phyloP scores from a whole-genome alignment of 2,888 invertebrate species.

The Candidula unifasciata region DNA sequence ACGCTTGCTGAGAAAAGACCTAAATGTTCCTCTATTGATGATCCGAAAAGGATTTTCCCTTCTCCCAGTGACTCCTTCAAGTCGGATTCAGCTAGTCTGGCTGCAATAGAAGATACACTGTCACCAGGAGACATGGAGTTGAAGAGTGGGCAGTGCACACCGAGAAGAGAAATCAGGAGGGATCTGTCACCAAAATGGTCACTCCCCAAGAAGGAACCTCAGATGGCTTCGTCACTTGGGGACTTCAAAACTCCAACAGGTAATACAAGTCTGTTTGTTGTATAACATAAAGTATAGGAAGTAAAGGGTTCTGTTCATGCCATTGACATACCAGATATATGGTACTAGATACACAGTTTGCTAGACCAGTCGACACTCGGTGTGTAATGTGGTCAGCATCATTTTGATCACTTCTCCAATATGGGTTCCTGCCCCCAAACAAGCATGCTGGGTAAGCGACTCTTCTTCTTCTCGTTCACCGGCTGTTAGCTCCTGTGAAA shows the following conservation, averaged over 20 bases:
- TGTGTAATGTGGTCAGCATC: no score
- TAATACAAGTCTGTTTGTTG: neutral
- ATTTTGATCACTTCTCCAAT: no score
- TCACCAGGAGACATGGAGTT: conserved; percentile 49
- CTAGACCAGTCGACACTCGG: no score
- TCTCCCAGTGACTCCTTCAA: conserved; percentile 59
- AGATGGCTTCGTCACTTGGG: conserved; percentile 4
- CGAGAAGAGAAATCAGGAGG: conserved; percentile 44
- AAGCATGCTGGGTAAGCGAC: no score
- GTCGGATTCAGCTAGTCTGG: conserved; percentile 53
- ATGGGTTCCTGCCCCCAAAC: no score
- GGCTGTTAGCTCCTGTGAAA: no score
- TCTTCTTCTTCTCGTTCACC: no score
- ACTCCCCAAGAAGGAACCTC: conserved; percentile 52
- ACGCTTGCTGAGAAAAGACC: conserved; percentile 71
- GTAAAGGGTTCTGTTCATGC: no score
- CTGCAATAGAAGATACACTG: conserved; percentile 49
- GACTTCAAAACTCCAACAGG: conserved; percentile 56
- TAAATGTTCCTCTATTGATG: conserved; percentile 56
- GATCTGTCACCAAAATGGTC: conserved; percentile 57
- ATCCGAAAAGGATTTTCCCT: conserved; percentile 53
- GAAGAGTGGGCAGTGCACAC: conserved; percentile 52
- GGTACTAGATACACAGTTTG: no score
- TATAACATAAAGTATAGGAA: no score
- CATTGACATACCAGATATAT: no score